Percentiles rank a stretch among this genome's conserved stretches.
Conservation (phyloP, 2,888 invertebrate genomes). For the Argyra leucocephala region DNA sequence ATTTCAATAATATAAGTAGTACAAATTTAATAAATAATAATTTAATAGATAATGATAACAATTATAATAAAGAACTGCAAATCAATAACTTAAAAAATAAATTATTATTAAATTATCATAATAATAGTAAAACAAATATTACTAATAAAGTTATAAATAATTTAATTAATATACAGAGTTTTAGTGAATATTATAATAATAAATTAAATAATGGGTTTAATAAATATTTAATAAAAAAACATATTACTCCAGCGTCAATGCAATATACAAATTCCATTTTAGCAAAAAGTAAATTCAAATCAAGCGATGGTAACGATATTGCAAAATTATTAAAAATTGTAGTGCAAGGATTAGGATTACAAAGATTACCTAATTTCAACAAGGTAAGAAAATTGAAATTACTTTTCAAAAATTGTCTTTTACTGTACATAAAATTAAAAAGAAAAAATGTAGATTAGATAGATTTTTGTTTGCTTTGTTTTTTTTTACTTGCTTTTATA, state of each 20-base stretch:
- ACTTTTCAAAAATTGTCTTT: too few species aligned
- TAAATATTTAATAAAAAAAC: neutral
- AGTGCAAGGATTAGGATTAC: constrained; percentile 35
- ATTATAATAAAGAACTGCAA: neutral
- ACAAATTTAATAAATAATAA: neutral
- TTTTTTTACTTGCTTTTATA: too few species aligned
- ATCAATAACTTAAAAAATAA: neutral
- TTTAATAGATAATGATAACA: neutral
- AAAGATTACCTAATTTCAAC: constrained; percentile 33
- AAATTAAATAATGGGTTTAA: neutral
- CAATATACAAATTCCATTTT: neutral
- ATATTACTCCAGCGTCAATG: too few species aligned
- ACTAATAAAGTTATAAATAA: too few species aligned
- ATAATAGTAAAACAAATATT: neutral
- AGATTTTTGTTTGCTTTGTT: too few species aligned
- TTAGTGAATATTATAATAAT: neutral
- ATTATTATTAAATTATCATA: neutral
- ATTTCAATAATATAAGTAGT: neutral
- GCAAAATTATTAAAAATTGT: constrained; percentile 31
- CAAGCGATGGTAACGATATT: constrained; percentile 23
- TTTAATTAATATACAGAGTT: too few species aligned
- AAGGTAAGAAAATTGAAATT: too few species aligned
- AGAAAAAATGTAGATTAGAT: too few species aligned
- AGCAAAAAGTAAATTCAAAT: neutral
- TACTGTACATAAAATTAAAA: too few species aligned